Base-by-base conservation (phyloP, 2,797 vertebrate genomes). In the Liasis olivaceus region DNA sequence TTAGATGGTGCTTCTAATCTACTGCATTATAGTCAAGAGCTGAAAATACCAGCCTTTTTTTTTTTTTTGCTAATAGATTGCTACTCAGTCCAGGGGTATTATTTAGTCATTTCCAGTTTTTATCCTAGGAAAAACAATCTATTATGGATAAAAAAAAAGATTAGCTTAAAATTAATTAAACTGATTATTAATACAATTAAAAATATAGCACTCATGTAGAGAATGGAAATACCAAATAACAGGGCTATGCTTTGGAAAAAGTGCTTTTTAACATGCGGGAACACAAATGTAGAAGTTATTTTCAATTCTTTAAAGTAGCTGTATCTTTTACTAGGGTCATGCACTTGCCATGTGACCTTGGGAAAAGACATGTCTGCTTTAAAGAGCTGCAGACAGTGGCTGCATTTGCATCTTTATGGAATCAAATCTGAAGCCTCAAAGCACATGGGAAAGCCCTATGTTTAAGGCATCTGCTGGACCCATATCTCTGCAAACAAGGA, bases 111-210 rank as follows among this genome's bases (percentile, higher is more conserved):
- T 93, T 91, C 90, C 81, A 86, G 91, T 91, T 0, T 42, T 92
- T 77, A 89, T 90, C 24, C 13, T 15, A 89, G 42, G 0, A 85
- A 0, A 89, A 81, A 36, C 12, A 92, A 15, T 77, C 14, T 93
- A 58, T 5, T 58, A 1, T 36, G 14, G 91, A 92, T 36, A 0
- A 93, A 6, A 92, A 93, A 42, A 87, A 93, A 72, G 90, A 85
- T 42, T 91, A 58, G 0, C 64, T 7, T 81, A 0, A 14, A 28
- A 77, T 86, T 86, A 66, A 85, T 64, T 13, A 22, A 59, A 89
- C 42, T 5, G 95, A 91, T 90, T 17, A 81, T 3, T 94, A 93
- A 92, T 12, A 92, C 90, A 90, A 72, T 86, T 69, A 51, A 81
- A 90, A 87, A 0, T 36, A 11, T 89, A 58, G 20, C 20, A 64